Conservation (phyloP, 2,113 vertebrate genomes). For the Copsychus sechellarum region DNA sequence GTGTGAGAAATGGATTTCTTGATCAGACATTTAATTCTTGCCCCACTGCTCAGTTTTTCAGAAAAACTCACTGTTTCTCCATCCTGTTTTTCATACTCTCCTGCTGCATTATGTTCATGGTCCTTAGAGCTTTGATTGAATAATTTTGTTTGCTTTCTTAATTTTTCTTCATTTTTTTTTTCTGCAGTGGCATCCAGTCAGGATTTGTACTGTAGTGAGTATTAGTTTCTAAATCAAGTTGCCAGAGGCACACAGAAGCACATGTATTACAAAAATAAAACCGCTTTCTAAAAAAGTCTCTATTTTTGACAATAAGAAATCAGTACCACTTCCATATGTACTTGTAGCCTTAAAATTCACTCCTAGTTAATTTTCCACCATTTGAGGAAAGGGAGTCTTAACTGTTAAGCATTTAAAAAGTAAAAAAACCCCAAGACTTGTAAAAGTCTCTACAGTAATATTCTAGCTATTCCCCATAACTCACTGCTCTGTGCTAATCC, state of each 20-base stretch:
- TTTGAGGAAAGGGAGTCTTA: not conserved
- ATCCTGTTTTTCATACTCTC: not conserved
- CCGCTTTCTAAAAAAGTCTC: not conserved
- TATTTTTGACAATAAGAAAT: not conserved
- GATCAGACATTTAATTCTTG: not conserved
- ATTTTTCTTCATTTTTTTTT: not conserved
- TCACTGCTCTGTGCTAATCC: not conserved
- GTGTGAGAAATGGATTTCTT: not conserved
- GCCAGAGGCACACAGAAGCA: not conserved
- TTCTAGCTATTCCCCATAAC: not conserved
- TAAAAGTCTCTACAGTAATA: not conserved
- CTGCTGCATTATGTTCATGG: not conserved
- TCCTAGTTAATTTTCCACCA: not conserved
- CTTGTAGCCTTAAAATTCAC: not conserved
- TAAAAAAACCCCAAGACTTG: not conserved
- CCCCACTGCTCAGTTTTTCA: not conserved
- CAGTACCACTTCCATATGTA: not conserved
- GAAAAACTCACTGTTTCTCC: not conserved
- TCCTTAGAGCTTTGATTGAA: not conserved
- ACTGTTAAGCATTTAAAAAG: not conserved
- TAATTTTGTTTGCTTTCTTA: not conserved
- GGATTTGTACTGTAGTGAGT: accelerated
- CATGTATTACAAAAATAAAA: not conserved
- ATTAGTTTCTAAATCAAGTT: not conserved
- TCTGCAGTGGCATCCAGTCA: not conserved